Percentiles rank a stretch among this genome's conserved stretches.
Evolutionary conservation across 2,888 invertebrate genomes (phyloP).

Genomic region (Troides helena): DNA sequence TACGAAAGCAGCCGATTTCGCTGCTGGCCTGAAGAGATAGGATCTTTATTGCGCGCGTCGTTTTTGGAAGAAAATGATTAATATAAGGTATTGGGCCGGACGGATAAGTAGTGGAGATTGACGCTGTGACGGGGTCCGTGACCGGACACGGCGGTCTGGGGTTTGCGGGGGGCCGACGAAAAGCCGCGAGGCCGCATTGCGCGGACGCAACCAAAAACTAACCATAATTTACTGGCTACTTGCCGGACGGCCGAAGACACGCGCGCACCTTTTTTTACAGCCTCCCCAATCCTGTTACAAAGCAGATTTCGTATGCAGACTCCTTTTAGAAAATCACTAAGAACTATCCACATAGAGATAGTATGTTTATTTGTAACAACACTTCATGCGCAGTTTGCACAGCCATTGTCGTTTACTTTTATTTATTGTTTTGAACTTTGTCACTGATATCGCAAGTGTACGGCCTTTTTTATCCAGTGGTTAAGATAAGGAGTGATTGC

Average conservation of each 20-base stretch:
- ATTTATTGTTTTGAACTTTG: conserved; percentile 28
- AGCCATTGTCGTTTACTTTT: conserved; percentile 39
- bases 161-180: conserved; percentile 51
- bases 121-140: conserved; percentile 76
- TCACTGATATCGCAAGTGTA: conserved; percentile 28
- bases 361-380: conserved; percentile 43
- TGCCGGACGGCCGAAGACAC: conserved; percentile 69
- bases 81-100: conserved; percentile 70
- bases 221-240: conserved; percentile 80
- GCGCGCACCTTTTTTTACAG: conserved; percentile 66
- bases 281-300: conserved; percentile 70
- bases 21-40: conserved; percentile 60
- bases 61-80: conserved; percentile 75
- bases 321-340: conserved; percentile 64
- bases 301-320: conserved; percentile 74
- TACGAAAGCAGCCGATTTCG: conserved; percentile 60
- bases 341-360: conserved; percentile 61
- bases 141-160: conserved; percentile 52
- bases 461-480: conserved; percentile 24
- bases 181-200: conserved; percentile 77
- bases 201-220: conserved; percentile 77
- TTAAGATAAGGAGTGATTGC: conserved; percentile 26
- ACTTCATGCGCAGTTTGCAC: conserved; percentile 47
- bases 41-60: conserved; percentile 64
- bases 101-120: conserved; percentile 79